A percentile compares a stretch with the other conserved stretches of the same genome.
Conservation (phyloP, 2,797 vertebrate genomes). For the Myotis vivesi region DNA sequence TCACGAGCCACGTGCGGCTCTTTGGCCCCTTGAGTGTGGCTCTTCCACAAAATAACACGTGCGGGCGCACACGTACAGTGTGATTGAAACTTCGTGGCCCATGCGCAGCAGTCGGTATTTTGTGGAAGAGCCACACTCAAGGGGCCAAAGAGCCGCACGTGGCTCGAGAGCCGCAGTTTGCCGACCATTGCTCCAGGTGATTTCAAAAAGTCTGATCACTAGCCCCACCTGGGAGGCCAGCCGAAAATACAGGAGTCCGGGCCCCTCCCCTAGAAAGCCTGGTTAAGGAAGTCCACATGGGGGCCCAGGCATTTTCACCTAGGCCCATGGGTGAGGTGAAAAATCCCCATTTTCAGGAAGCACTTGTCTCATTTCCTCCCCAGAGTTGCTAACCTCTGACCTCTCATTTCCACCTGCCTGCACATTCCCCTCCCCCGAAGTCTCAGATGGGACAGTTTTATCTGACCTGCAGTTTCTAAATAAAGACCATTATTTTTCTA, state of each 20-base stretch:
- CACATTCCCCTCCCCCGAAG: neutral
- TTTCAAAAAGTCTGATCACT: neutral
- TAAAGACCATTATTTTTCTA: neutral
- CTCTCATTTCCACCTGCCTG: neutral
- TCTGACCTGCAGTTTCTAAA: neutral
- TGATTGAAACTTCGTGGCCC: no score
- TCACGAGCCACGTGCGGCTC: no score
- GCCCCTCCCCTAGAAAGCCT: neutral
- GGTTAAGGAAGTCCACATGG: neutral
- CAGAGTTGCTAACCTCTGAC: neutral
- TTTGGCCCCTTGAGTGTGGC: no score
- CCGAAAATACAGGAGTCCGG: neutral
- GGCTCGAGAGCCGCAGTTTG: no score
- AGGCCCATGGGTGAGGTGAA: neutral
- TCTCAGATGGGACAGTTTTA: neutral
- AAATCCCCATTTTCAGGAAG: neutral
- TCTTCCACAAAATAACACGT: no score
- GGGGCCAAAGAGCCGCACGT: no score
- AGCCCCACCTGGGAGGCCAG: neutral
- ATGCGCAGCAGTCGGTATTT: no score
- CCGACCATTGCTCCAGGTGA: neutral
- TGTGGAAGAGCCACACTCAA: no score
- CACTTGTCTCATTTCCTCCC: neutral
- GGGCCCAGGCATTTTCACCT: neutral
- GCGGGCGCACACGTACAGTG: no score